A percentile compares a stretch with the other conserved stretches of the same genome.
These are phyloP conservation scores for Sceliomorpha sp. DNA, from an alignment of 2,888 invertebrate species.

Conservation along the genomic window DNA sequence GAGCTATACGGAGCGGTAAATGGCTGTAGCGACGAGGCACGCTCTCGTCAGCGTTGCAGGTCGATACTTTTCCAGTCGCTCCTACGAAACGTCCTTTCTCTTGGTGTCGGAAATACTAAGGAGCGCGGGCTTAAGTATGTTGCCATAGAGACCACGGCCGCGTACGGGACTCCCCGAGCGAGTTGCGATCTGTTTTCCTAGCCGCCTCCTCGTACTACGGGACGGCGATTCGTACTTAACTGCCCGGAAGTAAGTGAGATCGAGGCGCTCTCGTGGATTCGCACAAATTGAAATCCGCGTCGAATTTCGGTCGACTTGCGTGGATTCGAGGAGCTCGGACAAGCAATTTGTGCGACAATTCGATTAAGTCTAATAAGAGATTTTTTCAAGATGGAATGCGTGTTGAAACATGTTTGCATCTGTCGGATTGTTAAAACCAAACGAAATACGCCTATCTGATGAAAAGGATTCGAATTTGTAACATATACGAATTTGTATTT, in stretches of 20 bases:
- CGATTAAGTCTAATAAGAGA: too few relatives aligned
- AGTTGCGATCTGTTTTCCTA: slow-evolving; percentile 25
- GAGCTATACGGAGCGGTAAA: slow-evolving; percentile 26
- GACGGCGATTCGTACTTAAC: slow-evolving; percentile 58
- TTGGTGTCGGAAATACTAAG: slow-evolving; percentile 66
- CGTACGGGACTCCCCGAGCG: slow-evolving; percentile 33
- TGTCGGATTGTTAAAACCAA: too few relatives aligned
- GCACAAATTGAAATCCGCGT: slow-evolving; percentile 48
- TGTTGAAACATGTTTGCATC: too few relatives aligned
- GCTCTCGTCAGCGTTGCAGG: slow-evolving; percentile 1
- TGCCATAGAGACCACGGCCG: slow-evolving; percentile 66
- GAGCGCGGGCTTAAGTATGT: slow-evolving; percentile 68
- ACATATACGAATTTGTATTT: too few relatives aligned
- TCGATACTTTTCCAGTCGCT: slow-evolving; percentile 48
- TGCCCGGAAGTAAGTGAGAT: slow-evolving; percentile 61
- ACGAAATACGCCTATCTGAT: too few relatives aligned
- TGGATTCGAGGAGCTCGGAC: neutral
- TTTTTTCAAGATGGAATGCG: too few relatives aligned
- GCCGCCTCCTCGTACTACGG: slow-evolving; percentile 25
- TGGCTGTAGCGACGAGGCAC: slow-evolving; percentile 37
- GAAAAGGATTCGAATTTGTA: too few relatives aligned
- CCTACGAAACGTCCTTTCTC: slow-evolving; percentile 42
- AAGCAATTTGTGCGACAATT: neutral
- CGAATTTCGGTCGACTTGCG: slow-evolving; percentile 11
- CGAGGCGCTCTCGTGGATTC: slow-evolving; percentile 59